Evolutionary conservation across 2,888 invertebrate species (phyloP), one percentile per base, ranked within the genome.

Genomic region (Amorpha juglandis): DNA sequence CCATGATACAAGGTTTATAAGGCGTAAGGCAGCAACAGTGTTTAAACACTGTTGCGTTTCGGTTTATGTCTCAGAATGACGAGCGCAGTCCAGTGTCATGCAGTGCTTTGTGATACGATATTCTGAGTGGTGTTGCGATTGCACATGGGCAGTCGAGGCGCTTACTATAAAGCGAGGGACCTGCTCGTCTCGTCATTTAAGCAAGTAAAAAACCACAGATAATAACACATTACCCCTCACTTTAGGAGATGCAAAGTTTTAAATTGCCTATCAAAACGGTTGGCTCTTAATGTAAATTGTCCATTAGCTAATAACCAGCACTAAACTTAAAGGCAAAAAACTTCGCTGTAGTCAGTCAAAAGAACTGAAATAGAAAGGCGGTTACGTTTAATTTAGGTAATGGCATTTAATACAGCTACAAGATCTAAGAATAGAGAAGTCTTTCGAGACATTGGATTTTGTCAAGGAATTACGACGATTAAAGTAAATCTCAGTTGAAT

Each of bases 311-410:
- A 58, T 58, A 58, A 58, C 58, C 42, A 38, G 38, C 16, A 50
- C n/a, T n/a, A 16, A 53, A 16, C 47, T 64, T 19, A 47, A 47
- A 64, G 47, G 47, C 64, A 55, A 47, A 27, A 53, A 64, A 64
- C 53, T 55, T 53, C 53, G 21, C 50, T 47, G 53, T 33, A 16
- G 45, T 16, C 27, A 55, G 53, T 48, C 21, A 38, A 48, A 63
- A 47, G 63, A 12, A 64, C 16, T n/a, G 14, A 55, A 53, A 64
- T 33, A 64, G 33, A 45, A 64, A 64, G 42, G 42, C 58, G 19
- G 58, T 55, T 12, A 53, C 53, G 9, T 64, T 64, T 55, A 64
- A 55, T 64, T 64, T 55, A 12, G 33, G 53, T 64, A 64, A 64
- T 55, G 53, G 64, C 27, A 12, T 53, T 55, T 45, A 55, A 47